Evolutionary conservation across 2,888 invertebrate genomes (phyloP).

Genomic region (Athalia rosae): DNA sequence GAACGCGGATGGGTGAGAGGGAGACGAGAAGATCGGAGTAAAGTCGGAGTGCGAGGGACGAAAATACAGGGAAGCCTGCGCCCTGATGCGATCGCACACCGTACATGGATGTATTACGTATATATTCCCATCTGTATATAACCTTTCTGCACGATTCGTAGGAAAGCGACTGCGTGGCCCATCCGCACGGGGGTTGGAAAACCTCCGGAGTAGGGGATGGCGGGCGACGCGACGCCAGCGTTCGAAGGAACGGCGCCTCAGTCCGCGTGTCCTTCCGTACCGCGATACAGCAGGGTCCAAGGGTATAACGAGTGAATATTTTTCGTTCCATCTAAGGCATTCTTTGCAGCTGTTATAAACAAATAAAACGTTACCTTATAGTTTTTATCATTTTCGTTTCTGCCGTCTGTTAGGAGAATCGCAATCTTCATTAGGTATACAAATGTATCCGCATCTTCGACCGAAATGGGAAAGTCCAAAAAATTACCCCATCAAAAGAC

Average conservation of each 20-base stretch:
- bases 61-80: conserved; percentile 20
- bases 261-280: conserved; percentile 41
- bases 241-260: conserved; percentile 30
- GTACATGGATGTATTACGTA: neutral
- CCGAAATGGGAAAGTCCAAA: no score
- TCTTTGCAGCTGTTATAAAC: no score
- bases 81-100: neutral
- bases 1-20: neutral
- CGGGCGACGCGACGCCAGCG: conserved; percentile 32
- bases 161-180: conserved; percentile 38
- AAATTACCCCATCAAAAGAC: no score
- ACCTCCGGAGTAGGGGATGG: conserved; percentile 4
- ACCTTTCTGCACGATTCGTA: conserved; percentile 3
- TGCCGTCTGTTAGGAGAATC: no score
- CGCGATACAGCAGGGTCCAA: conserved; percentile 14
- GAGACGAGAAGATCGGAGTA: neutral
- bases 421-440: no score
- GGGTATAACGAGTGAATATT: no score
- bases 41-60: neutral
- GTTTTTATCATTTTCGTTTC: no score
- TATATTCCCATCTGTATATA: no score
- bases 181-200: neutral
- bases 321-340: no score
- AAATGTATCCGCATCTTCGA: no score
- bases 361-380: no score